Conservation (phyloP, 2,888 invertebrate genomes). For the Muschampia plurimacula region DNA sequence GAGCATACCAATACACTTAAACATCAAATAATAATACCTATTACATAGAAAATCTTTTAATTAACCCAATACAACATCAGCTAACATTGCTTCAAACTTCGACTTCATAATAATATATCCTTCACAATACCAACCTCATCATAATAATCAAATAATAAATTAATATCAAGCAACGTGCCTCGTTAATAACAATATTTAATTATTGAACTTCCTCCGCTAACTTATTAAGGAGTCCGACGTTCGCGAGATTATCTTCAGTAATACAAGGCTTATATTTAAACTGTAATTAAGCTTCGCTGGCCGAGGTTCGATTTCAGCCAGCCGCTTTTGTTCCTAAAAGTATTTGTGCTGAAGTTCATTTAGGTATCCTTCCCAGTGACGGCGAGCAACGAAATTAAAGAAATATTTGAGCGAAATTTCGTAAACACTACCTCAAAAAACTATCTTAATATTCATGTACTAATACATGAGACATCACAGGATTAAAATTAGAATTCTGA, state of each 20-base stretch:
- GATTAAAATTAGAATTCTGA: too few relatives aligned
- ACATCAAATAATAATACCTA: too few relatives aligned
- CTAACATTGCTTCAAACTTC: not conserved
- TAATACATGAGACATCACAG: too few relatives aligned
- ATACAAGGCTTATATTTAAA: slow-evolving; percentile 37
- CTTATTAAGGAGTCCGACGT: slow-evolving; percentile 27
- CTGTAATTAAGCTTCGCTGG: slow-evolving; percentile 38
- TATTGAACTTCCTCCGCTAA: slow-evolving; percentile 27
- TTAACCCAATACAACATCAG: not conserved
- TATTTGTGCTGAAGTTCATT: slow-evolving; percentile 31
- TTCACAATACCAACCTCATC: slow-evolving; percentile 4
- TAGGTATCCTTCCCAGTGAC: not conserved
- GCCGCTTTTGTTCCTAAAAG: slow-evolving; percentile 37
- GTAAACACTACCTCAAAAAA: too few relatives aligned
- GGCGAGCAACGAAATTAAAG: not conserved
- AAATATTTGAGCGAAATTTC: not conserved
- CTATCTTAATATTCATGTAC: too few relatives aligned
- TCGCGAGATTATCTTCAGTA: slow-evolving; percentile 32
- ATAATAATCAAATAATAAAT: slow-evolving; percentile 17
- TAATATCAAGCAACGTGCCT: slow-evolving; percentile 13
- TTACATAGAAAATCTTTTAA: too few relatives aligned
- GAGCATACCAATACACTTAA: too few relatives aligned
- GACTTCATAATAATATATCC: not conserved
- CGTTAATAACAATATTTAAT: slow-evolving; percentile 34
- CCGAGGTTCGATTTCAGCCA: slow-evolving; percentile 30